Percentiles rank a stretch among this genome's conserved stretches.
These are phyloP conservation scores for Agelaius phoeniceus DNA, from an alignment of 2,113 vertebrate species.

Conservation along the genomic window DNA sequence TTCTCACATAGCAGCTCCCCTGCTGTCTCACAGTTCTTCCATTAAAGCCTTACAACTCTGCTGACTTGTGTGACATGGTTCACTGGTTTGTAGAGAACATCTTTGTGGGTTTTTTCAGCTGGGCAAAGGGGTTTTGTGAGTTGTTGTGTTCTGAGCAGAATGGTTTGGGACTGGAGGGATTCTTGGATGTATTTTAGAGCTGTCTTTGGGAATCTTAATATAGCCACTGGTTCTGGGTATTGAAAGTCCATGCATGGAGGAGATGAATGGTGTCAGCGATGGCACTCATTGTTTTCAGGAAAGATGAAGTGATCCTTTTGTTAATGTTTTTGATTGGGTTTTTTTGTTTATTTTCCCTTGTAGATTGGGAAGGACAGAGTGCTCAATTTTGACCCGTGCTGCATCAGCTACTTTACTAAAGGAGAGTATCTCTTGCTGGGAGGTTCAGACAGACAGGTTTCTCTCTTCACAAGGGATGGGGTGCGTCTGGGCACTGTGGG, in stretches of 20 bases:
- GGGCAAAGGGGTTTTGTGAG: not conserved
- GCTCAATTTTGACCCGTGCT: constrained; percentile 93
- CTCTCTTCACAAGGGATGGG: constrained; percentile 94
- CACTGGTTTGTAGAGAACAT: not conserved
- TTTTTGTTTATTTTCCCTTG: not conserved
- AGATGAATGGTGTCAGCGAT: not conserved
- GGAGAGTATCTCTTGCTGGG: constrained; percentile 94
- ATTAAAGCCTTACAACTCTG: not conserved
- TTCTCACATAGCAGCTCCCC: not conserved
- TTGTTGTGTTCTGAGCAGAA: not conserved
- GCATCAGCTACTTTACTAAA: constrained; percentile 94
- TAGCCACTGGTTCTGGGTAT: not conserved
- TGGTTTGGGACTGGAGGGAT: not conserved
- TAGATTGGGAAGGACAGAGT: constrained; percentile 92
- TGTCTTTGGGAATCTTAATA: not conserved
- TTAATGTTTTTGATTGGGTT: not conserved
- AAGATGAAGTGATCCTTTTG: not conserved
- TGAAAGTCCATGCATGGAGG: not conserved
- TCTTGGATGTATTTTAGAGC: not conserved
- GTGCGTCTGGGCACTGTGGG: constrained; percentile 89
- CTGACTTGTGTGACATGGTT: not conserved
- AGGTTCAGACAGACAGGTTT: constrained; percentile 93
- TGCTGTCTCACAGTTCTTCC: not conserved
- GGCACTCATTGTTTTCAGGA: not conserved
- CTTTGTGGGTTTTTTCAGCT: not conserved